Percentiles rank a stretch among this genome's conserved stretches.
These are phyloP conservation scores for Parotocinclus haroldoi DNA, from an alignment of 2,797 vertebrate species.

Conservation along the genomic window DNA sequence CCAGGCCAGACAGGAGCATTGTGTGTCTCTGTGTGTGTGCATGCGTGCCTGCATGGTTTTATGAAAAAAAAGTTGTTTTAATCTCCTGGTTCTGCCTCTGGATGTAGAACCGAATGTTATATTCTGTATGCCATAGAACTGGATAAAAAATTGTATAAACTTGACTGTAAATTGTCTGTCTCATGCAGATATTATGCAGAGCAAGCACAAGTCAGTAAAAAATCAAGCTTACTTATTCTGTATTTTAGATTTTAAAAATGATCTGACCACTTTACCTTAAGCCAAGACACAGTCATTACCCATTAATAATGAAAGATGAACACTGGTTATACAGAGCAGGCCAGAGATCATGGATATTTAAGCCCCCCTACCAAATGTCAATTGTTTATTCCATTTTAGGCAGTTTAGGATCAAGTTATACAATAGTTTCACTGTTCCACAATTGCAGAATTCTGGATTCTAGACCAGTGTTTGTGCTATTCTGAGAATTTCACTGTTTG, in stretches of 20 bases:
- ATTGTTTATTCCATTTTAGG: conserved; percentile 18
- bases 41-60: too few species aligned
- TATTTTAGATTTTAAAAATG: background rate
- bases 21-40: too few species aligned
- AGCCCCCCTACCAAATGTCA: conserved; percentile 3
- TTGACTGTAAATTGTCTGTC: too few species aligned
- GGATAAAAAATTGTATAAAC: too few species aligned
- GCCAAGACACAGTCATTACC: background rate
- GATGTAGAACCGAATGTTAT: too few species aligned
- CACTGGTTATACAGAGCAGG: conserved; percentile 13
- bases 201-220: too few species aligned
- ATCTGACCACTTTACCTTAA: background rate
- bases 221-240: too few species aligned
- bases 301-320: conserved; percentile 2
- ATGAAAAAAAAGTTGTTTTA: too few species aligned
- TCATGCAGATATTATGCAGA: too few species aligned
- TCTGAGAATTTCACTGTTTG: conserved; percentile 45
- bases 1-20: too few species aligned
- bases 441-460: conserved; percentile 25
- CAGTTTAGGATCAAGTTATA: conserved; percentile 19
- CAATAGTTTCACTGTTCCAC: conserved; percentile 42
- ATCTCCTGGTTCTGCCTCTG: too few species aligned
- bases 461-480: conserved; percentile 44
- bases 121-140: too few species aligned
- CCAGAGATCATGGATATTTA: conserved; percentile 20